Evolutionary conservation across 2,888 invertebrate genomes (phyloP), one percentile per base, ranked within the genome.

Genomic region (Cactoblastis cactorum): DNA sequence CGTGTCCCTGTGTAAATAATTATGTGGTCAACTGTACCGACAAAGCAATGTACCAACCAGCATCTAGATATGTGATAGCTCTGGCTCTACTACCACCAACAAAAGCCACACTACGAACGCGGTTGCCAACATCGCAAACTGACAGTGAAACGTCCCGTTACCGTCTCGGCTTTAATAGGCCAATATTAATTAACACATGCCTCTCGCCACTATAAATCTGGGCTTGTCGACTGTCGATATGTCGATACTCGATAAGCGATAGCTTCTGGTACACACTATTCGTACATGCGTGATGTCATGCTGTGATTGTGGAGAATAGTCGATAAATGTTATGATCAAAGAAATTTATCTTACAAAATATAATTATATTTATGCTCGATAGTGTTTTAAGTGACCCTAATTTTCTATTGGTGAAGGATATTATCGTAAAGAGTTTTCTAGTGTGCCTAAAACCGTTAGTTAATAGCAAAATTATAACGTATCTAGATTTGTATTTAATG

Each of bases 111-210:
- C 28, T 15, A 43, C 14, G 17, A 14, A 8, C 28, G 17, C 15
- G 28, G 43, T 28, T 43, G 28, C 43, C 28, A 43, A 28, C 41
- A 24, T 43, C 3, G 79, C 74, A 74, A 69, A 15, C 48, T 38
- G 41, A 41, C 41, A 49, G 49, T 49, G 39, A 49, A 38, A 41
- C 45, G 50, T 50, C 45, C 51, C 51, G 47, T 48, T 48, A 48
- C 37, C 47, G 24, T 37, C 37, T 48, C 47, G 24, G 46, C 61
- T 74, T 78, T 69, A 69, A 63, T 69, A 66, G 64, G 62, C 60
- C 57, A 66, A 66, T 67, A 79, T 80, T 83, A 83, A 83, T 83
- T 84, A 84, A 82, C 83, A 82, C 83, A 79, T 80, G 76, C 73
- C 68, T 58, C 59, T 65, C 62, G 61, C 76, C 67, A 69, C 73